Evolutionary conservation across 2,888 invertebrate species (phyloP).

Genomic region (Germaria angustata): DNA sequence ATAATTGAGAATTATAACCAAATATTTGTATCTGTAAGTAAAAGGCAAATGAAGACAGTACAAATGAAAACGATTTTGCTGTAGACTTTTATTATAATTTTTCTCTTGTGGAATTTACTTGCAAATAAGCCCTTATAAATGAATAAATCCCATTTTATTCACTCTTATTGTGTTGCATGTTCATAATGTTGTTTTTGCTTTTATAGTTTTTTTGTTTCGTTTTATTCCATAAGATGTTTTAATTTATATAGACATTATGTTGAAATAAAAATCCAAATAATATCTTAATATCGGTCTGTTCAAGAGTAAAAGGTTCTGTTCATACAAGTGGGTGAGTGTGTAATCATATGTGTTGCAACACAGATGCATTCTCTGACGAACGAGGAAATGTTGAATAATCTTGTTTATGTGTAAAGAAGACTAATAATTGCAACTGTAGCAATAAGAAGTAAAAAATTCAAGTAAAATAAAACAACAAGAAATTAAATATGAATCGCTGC

Average conservation of each 20-base stretch:
- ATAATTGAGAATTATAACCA: conserved; percentile 98
- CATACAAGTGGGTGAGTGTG: neutral
- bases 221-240: conserved; percentile 60
- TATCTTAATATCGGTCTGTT: conserved; percentile 52
- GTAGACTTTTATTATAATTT: neutral
- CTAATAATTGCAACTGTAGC: conserved; percentile 13
- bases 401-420: conserved; percentile 46
- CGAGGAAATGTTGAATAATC: conserved; percentile 51
- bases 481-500: too few species aligned
- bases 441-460: conserved; percentile 9
- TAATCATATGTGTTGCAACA: neutral
- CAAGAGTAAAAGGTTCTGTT: conserved; percentile 38
- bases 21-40: conserved; percentile 96
- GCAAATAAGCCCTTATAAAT: conserved; percentile 36
- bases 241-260: conserved; percentile 65
- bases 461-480: conserved; percentile 3
- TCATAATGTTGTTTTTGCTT: neutral
- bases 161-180: conserved; percentile 24
- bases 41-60: conserved; percentile 71
- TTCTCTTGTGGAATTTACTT: conserved; percentile 17
- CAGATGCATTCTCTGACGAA: conserved; percentile 1
- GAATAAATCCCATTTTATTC: conserved; percentile 47
- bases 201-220: neutral
- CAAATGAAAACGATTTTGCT: conserved; percentile 37
- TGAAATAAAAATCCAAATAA: conserved; percentile 63